These are phyloP conservation scores for Halcyon badia DNA, from an alignment of 2,797 vertebrate species.

Conservation along the genomic window DNA sequence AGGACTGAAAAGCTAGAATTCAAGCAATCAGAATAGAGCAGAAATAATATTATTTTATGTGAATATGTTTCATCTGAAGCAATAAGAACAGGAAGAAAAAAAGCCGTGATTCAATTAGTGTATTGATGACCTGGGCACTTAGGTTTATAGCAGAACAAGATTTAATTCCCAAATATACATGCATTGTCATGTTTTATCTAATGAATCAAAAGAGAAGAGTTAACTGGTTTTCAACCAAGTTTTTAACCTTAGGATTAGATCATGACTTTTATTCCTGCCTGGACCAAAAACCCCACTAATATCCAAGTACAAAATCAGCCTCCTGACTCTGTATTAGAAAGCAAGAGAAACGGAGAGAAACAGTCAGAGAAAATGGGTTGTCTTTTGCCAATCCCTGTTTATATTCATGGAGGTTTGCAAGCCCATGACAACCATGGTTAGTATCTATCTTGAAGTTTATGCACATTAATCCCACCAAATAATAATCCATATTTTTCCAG, in stretches of 20 bases:
- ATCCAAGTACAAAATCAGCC: background rate
- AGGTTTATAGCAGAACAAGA: background rate
- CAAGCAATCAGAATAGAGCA: background rate
- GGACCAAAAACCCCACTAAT: accelerated
- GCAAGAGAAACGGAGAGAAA: background rate
- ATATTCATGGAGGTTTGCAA: background rate
- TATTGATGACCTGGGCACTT: background rate
- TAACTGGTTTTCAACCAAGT: background rate
- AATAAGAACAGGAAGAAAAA: background rate
- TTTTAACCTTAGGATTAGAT: background rate
- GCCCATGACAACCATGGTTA: background rate
- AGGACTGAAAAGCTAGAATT: background rate
- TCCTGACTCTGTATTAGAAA: background rate
- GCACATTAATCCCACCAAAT: background rate
- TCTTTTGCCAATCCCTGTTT: background rate
- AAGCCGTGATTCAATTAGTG: background rate
- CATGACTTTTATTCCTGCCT: background rate
- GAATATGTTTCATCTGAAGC: background rate
- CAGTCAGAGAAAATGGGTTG: background rate
- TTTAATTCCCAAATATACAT: background rate
- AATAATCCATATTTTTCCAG: background rate
- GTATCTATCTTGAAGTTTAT: background rate
- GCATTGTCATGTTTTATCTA: background rate
- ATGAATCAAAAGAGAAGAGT: background rate
- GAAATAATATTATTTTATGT: background rate